These are phyloP conservation scores for Tetraneura akinire DNA, from an alignment of 1,140 invertebrate genomes.

Conservation along the genomic window DNA sequence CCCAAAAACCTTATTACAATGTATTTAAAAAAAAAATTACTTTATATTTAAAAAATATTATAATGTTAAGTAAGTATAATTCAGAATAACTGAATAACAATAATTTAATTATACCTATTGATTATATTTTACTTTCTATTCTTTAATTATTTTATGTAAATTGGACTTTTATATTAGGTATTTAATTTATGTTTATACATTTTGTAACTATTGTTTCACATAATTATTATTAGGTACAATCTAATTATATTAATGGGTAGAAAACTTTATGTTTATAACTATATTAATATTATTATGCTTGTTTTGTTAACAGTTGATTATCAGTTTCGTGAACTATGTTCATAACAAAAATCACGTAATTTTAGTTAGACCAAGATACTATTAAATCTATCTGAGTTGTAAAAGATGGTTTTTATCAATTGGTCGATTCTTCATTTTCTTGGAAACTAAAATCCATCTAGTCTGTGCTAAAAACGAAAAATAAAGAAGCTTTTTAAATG, in stretches of 20 bases:
- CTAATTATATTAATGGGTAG: not conserved
- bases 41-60: no score
- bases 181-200: no score
- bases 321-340: not conserved
- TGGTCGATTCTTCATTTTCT: slow-evolving; percentile 1
- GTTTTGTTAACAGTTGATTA: not conserved
- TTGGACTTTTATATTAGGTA: no score
- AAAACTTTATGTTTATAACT: not conserved
- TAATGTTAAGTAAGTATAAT: no score
- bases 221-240: no score
- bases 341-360: not conserved
- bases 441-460: slow-evolving; percentile 15
- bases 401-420: slow-evolving; percentile 25
- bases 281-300: not conserved
- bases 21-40: no score
- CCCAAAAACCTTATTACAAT: no score
- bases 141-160: no score
- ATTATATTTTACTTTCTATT: no score
- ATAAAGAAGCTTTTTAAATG: slow-evolving; percentile 16
- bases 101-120: no score
- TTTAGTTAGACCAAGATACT: not conserved
- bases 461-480: not conserved
- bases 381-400: slow-evolving; percentile 27
- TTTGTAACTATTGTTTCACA: no score
- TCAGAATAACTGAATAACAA: no score